Evolutionary conservation across 1,140 invertebrate genomes (phyloP), one percentile per base, ranked within the genome.

Genomic region (Andricus grossulariae): DNA sequence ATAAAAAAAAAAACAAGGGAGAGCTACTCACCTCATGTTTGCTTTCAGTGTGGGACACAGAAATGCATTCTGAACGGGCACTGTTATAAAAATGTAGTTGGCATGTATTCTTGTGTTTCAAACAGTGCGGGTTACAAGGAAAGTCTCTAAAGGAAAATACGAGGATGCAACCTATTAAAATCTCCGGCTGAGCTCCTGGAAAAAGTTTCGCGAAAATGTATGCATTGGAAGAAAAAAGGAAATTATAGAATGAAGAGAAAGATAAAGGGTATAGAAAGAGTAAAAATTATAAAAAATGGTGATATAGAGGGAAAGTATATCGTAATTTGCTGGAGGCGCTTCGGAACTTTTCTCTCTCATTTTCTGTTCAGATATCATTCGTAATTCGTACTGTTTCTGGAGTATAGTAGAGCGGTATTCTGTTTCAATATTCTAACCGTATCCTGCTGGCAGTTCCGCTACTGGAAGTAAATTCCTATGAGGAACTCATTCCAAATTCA

Each of bases 351-450:
- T 66, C 60, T 39, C 60, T 66, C 39, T 66, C 60, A 66, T 66
- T 66, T 32, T 66, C 32, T 32, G 60, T 66, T 39, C 25, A 66
- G 39, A 66, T 66, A 66, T 66, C 60, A 66, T 66, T 66, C 60
- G 60, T 66, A 66, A 66, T 66, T 66, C 60, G 60, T 66, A 66
- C 32, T 66, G 60, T 66, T 66, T 66, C 60, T 66, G 39, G 25
- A 66, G 60, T 66, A 66, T 39, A 66, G 60, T 25, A 66, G 25
- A 66, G 25, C 39, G n/a, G 60, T 66, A 66, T 66, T 66, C 25
- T 66, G 60, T 66, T 66, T 66, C 60, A 66, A 66, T 66, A 66
- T 66, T 66, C 60, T 39, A 66, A 66, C 25, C 32, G 60, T 66
- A 66, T 66, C 60, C 25, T 66, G 15, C 32, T 39, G 39, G 60